These are phyloP conservation scores for Saccostrea echinata DNA, from an alignment of 1,140 invertebrate species.

Conservation along the genomic window DNA sequence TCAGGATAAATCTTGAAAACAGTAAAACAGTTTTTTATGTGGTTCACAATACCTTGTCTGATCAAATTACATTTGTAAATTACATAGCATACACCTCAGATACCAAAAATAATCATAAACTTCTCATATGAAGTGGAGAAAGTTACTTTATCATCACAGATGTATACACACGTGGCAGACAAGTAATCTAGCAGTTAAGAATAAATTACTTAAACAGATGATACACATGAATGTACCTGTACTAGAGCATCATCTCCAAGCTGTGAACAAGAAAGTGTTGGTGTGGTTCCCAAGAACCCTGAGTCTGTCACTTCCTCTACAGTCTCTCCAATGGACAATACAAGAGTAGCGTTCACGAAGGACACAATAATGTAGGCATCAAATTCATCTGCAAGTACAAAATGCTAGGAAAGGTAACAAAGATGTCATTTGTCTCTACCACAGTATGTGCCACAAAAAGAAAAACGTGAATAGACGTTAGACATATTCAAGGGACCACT, in stretches of 20 bases:
- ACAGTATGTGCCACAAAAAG: no score
- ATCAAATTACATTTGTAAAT: not conserved
- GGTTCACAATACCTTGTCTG: not conserved
- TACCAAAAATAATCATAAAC: not conserved
- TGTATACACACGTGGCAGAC: not conserved
- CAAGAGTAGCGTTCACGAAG: slow-evolving; percentile 99
- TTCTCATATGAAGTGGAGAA: slow-evolving; percentile 49
- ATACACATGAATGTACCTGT: slow-evolving; percentile 84
- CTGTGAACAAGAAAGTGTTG: slow-evolving; percentile 97
- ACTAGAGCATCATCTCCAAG: slow-evolving; percentile 98
- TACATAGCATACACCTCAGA: slow-evolving; percentile 23
- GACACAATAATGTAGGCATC: slow-evolving; percentile 99
- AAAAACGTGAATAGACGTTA: no score
- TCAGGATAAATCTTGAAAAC: slow-evolving; percentile 89
- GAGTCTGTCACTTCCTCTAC: slow-evolving; percentile 99
- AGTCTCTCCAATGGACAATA: slow-evolving; percentile 99
- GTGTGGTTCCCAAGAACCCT: slow-evolving; percentile 98
- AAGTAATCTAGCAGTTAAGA: not conserved
- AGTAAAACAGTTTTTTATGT: not conserved
- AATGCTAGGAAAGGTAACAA: not conserved
- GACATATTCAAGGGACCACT: no score
- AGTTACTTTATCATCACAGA: slow-evolving; percentile 39
- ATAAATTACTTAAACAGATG: not conserved
- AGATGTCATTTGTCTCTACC: not conserved
- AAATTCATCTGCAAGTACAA: slow-evolving; percentile 92